These are phyloP conservation scores for Melanerpes aurifrons DNA, from an alignment of 2,113 vertebrate genomes.

Conservation along the genomic window DNA sequence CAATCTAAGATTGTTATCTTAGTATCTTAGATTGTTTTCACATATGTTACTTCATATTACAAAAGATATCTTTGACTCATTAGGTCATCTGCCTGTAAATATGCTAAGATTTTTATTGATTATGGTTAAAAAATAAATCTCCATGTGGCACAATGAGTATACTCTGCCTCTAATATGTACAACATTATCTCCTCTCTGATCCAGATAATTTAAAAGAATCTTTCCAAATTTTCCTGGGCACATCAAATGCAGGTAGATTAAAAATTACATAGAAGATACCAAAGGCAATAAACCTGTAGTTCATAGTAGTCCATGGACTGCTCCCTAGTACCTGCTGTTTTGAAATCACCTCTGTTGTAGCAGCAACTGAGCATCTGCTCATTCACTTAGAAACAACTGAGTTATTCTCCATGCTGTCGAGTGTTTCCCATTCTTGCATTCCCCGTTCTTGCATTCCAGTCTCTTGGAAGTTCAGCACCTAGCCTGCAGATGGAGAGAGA, in stretches of 20 bases:
- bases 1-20: neutral
- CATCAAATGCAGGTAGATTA: neutral
- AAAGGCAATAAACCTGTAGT: neutral
- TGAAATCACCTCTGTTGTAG: neutral
- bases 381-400: neutral
- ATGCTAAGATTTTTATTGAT: neutral
- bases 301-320: accelerated
- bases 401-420: neutral
- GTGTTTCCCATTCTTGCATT: neutral
- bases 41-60: neutral
- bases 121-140: neutral
- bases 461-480: neutral
- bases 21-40: neutral
- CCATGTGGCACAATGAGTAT: neutral
- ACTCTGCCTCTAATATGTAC: neutral
- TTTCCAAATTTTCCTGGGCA: neutral
- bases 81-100: neutral
- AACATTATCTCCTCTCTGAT: neutral
- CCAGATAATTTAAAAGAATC: neutral
- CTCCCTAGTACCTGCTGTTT: neutral
- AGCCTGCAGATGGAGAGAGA: neutral
- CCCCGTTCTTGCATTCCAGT: neutral
- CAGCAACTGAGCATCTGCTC: accelerated
- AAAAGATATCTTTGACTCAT: neutral
- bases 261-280: neutral